Evolutionary conservation across 2,888 invertebrate genomes (phyloP), one percentile per base, ranked within the genome.

Genomic region (Hecatera dysodea): DNA sequence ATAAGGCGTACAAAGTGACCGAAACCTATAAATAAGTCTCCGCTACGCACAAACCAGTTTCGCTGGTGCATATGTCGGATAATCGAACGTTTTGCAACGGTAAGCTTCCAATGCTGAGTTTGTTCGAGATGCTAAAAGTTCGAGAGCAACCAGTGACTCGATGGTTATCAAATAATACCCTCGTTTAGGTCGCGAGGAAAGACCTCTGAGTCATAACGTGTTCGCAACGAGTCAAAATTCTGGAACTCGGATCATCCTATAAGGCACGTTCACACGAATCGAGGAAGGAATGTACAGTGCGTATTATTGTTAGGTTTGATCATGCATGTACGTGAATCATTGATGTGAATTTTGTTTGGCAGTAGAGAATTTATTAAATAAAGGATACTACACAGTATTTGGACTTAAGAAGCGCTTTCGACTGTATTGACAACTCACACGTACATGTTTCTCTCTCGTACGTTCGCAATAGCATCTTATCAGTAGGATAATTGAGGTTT

Each of bases 141-240:
- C 17, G 9, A 24, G 0, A 11, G 29, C 44, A 53, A 9, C 39
- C 15, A 56, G 33, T 22, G 46, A 3, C 4, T 53, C 66, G 12
- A 68, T 76, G 74, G 56, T 50, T 59, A 22, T 29, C 19, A 33
- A 72, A 62, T 42, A 42, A 39, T 53, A 42, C 33, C 33, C 17
- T 59, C 56, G 61, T 42, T 44, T 59, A 12, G 42, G 39, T 53
- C 53, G 62, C 24, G 29, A 67, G 73, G 83, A 81, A 75, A 83
- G 70, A 81, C 73, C 80, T 81, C 75, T 84, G 84, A 84, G 74
- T 85, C 85, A 84, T 66, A 83, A 75, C 78, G 56, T 68, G 83
- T 72, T 77, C 57, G 69, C 74, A 63, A 60, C 71, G 66, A 83
- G 57, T 61, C 69, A 72, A 77, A 82, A 67, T 70, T 80, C 72